Evolutionary conservation across 2,888 invertebrate species (phyloP).

Genomic region (Hypercompe scribonia): DNA sequence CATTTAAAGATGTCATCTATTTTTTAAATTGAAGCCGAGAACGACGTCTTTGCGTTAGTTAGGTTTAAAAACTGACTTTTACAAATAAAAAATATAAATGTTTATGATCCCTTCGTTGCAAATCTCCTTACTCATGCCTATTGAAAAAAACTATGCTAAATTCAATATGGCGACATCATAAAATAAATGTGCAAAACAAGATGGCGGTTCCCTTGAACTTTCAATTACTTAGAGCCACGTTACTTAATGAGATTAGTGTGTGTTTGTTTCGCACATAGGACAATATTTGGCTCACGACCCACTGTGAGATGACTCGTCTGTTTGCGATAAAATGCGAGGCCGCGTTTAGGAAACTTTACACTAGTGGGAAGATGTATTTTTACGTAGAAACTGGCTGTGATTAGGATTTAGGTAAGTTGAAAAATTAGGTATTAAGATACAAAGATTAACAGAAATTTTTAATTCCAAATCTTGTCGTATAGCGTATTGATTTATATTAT

Average conservation of each 20-base stretch:
- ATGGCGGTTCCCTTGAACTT: constrained; percentile 23
- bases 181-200: constrained; percentile 17
- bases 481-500: too few relatives aligned
- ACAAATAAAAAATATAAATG: background rate
- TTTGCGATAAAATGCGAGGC: constrained; percentile 15
- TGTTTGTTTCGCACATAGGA: constrained; percentile 47
- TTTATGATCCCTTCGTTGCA: background rate
- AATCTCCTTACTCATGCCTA: background rate
- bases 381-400: background rate
- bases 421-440: background rate
- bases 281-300: constrained; percentile 29
- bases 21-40: background rate
- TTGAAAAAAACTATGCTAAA: background rate
- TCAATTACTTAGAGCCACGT: constrained; percentile 34
- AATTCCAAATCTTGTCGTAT: too few relatives aligned
- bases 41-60: background rate
- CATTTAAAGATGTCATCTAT: too few relatives aligned
- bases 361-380: background rate
- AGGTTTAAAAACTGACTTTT: background rate
- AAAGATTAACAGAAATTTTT: background rate
- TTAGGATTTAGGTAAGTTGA: background rate
- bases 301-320: constrained; percentile 19
- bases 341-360: constrained; percentile 12
- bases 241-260: constrained; percentile 41
- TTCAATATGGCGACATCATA: constrained; percentile 12